These are phyloP conservation scores for Brachirus orientalis DNA, from an alignment of 2,113 vertebrate species.

Conservation along the genomic window DNA sequence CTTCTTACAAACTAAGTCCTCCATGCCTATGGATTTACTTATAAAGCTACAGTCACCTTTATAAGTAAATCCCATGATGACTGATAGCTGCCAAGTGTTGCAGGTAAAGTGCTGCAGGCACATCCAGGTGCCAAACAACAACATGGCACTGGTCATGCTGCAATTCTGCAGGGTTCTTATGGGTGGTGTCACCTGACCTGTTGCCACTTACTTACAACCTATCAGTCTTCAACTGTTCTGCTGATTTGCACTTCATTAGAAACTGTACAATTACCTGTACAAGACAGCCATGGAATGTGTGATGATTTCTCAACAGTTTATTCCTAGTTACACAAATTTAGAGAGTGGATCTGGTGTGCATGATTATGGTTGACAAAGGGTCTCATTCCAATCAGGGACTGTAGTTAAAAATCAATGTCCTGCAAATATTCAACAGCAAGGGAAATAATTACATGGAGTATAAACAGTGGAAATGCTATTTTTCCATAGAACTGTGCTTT, in stretches of 20 bases:
- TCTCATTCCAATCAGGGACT: slow-evolving; percentile 17
- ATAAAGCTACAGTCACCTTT: no score
- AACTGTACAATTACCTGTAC: not conserved
- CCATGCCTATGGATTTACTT: no score
- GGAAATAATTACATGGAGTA: not conserved
- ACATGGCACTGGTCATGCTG: no score
- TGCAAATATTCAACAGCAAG: slow-evolving; percentile 4
- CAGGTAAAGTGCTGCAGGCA: no score
- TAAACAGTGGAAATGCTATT: not conserved
- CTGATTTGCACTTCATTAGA: not conserved
- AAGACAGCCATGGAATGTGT: not conserved
- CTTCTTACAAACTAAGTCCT: no score
- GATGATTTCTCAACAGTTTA: not conserved
- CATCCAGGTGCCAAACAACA: no score
- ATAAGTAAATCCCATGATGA: no score
- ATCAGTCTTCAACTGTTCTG: not conserved
- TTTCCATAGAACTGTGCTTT: not conserved
- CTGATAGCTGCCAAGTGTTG: not conserved
- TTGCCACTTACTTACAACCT: no score
- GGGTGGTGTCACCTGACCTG: no score
- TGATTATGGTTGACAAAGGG: slow-evolving; percentile 26
- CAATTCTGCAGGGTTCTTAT: no score
- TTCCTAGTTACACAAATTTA: not conserved
- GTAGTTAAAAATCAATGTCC: slow-evolving; percentile 18
- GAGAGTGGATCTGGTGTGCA: not conserved